Evolutionary conservation across 1,140 invertebrate species (phyloP).

Genomic region (Hormaphis cornu): DNA sequence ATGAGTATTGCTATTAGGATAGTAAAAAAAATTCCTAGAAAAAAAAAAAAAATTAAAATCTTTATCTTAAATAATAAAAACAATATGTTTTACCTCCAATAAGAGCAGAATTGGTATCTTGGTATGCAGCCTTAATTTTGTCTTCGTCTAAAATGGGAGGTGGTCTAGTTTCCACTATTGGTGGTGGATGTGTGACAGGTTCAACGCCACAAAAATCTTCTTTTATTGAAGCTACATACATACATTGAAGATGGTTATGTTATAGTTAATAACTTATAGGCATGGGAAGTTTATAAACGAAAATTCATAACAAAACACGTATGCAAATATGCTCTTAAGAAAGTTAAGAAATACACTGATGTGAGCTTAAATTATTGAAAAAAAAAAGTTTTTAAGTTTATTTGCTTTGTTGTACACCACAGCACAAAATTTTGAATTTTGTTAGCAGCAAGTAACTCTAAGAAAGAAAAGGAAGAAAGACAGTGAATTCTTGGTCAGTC

Average conservation of each 20-base stretch:
- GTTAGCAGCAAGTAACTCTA: too few species aligned
- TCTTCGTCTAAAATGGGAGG: slow-evolving; percentile 70
- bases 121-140: slow-evolving; percentile 62
- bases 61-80: background rate
- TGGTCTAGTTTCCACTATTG: slow-evolving; percentile 69
- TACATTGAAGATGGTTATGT: slow-evolving; percentile 34
- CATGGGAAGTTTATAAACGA: too few species aligned
- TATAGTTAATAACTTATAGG: too few species aligned
- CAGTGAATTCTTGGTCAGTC: too few species aligned
- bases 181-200: slow-evolving; percentile 80
- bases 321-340: too few species aligned
- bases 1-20: slow-evolving; percentile 73
- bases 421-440: too few species aligned
- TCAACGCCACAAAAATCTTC: slow-evolving; percentile 93
- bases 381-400: too few species aligned
- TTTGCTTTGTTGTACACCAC: too few species aligned
- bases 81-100: slow-evolving; percentile 56
- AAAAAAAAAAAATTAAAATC: background rate
- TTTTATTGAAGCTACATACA: slow-evolving; percentile 51
- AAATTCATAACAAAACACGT: too few species aligned
- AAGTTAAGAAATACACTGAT: too few species aligned
- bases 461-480: too few species aligned
- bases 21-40: slow-evolving; percentile 66
- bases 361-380: too few species aligned
- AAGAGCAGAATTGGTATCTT: slow-evolving; percentile 71